Evolutionary conservation across 1,140 invertebrate genomes (phyloP), one percentile per base, ranked within the genome.

Genomic region (Ooceraea biroi): DNA sequence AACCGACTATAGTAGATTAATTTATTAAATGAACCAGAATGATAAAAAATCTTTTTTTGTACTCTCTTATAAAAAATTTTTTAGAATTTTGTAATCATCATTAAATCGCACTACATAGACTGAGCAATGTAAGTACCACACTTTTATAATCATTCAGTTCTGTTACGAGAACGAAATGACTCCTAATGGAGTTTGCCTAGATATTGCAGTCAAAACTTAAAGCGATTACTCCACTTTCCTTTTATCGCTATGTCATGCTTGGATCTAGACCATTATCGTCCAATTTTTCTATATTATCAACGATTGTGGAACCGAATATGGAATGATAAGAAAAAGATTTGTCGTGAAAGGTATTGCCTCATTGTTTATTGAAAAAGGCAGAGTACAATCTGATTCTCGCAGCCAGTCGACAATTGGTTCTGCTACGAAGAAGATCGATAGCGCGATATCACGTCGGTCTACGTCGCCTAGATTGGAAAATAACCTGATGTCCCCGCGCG

Each of bases 391-490:
- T 17, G 57, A 52, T 82, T 46, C 25, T 74, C 36, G 69, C 78
- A 48, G 71, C 46, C 41, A 44, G 22, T 10, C 19, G 5, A 17
- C 65, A 80, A 71, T 85, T 36, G 46, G 48, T 68, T 60, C 36
- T 65, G 46, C 44, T 55, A 52, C 44, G 41, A 73, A 52, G 50
- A 44, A 83, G 83, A 89, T 88, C 86, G 85, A 88, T 89, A 82
- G 83, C 44, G 25, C 25, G 44, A 25, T 61, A 36, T 52, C 48
- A 48, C 66, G 36, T 36, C 44, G 60, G 11, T 41, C 52, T 36
- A 58, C 85, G 65, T 88, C 78, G 83, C 52, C 14, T 69, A 69
- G 77, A 88, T 86, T 83, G 80, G 87, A 86, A 89, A 88, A 88
- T 86, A 88, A 85, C 66, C 57, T 82, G 30, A 48, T 50, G 52